These are phyloP conservation scores for Gymnobelideus leadbeateri DNA, from an alignment of 2,113 vertebrate genomes.

Conservation along the genomic window DNA sequence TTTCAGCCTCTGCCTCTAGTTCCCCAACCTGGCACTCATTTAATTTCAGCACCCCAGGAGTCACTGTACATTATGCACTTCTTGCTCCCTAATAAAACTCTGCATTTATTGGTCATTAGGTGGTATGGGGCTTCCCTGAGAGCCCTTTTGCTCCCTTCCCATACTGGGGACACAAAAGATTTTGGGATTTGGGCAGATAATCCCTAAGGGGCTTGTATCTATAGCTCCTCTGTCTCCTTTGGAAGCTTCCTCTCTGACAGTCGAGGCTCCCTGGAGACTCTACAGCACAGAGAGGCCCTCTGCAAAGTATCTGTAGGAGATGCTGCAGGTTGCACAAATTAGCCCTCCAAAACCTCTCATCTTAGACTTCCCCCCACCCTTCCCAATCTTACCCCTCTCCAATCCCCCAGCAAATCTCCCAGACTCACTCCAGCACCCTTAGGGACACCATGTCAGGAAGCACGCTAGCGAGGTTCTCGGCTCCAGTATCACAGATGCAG, in stretches of 20 bases:
- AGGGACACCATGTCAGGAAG: slow-evolving; percentile 91
- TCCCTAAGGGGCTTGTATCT: neutral
- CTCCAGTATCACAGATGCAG: slow-evolving; percentile 91
- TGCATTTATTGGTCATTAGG: neutral
- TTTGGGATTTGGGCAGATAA: neutral
- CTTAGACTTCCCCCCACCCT: neutral
- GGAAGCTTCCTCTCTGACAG: neutral
- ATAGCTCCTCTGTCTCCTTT: neutral
- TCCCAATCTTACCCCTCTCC: neutral
- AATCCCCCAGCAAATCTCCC: neutral
- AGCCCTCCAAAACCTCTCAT: neutral
- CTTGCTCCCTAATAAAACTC: neutral
- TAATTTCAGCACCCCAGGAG: neutral
- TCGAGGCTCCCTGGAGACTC: neutral
- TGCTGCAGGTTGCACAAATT: neutral
- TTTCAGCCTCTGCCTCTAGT: neutral
- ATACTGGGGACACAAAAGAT: neutral
- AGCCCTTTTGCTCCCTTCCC: neutral
- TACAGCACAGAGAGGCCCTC: neutral
- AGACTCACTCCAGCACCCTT: slow-evolving; percentile 93
- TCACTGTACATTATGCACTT: neutral
- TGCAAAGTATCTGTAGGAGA: neutral
- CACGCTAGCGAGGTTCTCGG: slow-evolving; percentile 88
- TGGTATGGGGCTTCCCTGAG: neutral
- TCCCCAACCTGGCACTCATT: neutral